These are phyloP conservation scores for Stramonita haemastoma DNA, from an alignment of 2,888 invertebrate genomes.

Conservation along the genomic window DNA sequence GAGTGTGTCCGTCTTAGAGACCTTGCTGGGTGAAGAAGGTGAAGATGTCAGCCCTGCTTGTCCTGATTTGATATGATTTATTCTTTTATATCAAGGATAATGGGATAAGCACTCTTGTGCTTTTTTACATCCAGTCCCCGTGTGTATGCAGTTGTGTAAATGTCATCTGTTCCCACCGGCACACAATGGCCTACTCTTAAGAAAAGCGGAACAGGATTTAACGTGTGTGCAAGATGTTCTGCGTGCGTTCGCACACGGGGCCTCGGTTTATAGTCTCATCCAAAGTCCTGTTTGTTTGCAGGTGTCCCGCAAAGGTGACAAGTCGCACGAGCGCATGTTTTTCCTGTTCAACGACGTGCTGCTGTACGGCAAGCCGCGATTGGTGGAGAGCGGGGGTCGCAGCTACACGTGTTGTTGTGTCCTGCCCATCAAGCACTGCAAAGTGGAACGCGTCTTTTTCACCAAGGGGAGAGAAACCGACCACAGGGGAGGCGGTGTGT, in stretches of 20 bases:
- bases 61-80: background rate
- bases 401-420: constrained; percentile 84
- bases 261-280: too few relatives aligned
- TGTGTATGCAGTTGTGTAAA: too few relatives aligned
- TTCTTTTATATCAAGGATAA: too few relatives aligned
- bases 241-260: too few relatives aligned
- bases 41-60: background rate
- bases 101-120: too few relatives aligned
- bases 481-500: constrained; percentile 64
- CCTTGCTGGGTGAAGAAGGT: too few relatives aligned
- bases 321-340: constrained; percentile 82
- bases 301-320: constrained; percentile 78
- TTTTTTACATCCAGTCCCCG: too few relatives aligned
- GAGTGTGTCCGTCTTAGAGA: background rate
- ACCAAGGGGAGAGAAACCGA: constrained; percentile 78
- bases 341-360: constrained; percentile 86
- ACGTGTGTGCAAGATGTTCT: too few relatives aligned
- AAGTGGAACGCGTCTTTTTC: constrained; percentile 81
- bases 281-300: too few relatives aligned
- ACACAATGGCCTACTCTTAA: too few relatives aligned
- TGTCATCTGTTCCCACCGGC: too few relatives aligned
- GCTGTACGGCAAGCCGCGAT: constrained; percentile 85
- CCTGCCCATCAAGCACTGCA: constrained; percentile 85
- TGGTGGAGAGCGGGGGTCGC: constrained; percentile 79
- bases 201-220: too few relatives aligned